These are phyloP conservation scores for Eulemur albifrons DNA, from an alignment of 2,797 vertebrate genomes.

Conservation along the genomic window DNA sequence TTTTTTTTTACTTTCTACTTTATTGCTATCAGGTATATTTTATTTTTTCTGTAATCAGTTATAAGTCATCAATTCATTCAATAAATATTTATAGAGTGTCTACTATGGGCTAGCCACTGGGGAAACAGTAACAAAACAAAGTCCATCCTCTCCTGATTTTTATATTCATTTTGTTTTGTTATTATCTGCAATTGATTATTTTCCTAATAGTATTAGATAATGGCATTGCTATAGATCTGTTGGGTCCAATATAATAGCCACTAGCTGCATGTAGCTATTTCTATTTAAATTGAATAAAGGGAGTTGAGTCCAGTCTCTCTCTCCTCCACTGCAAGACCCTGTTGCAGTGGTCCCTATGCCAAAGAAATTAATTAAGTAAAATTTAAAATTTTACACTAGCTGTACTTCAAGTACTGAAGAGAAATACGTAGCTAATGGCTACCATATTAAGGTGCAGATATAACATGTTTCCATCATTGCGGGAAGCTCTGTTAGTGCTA, in stretches of 20 bases:
- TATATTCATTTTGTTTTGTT: neutral
- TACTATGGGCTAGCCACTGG: neutral
- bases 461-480: neutral
- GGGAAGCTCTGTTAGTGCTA: constrained; percentile 8
- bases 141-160: neutral
- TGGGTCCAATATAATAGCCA: neutral
- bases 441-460: neutral
- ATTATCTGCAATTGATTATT: neutral
- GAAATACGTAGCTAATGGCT: constrained; percentile 16
- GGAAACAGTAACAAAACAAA: constrained; percentile 29
- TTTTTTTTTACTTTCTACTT: neutral
- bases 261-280: neutral
- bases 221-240: neutral
- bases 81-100: neutral
- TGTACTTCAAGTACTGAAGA: neutral
- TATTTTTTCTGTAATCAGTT: constrained; percentile 30
- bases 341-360: neutral
- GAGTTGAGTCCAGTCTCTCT: neutral
- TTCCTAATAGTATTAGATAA: neutral
- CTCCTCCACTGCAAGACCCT: neutral
- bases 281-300: neutral
- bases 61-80: constrained; percentile 38
- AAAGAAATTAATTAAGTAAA: neutral
- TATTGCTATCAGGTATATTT: neutral
- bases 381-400: constrained; percentile 21